A percentile compares a stretch with the other conserved stretches of the same genome.
phyloP scores from a whole-genome alignment of 1,140 invertebrate genomes.

The Diabrotica undecimpunctata region DNA sequence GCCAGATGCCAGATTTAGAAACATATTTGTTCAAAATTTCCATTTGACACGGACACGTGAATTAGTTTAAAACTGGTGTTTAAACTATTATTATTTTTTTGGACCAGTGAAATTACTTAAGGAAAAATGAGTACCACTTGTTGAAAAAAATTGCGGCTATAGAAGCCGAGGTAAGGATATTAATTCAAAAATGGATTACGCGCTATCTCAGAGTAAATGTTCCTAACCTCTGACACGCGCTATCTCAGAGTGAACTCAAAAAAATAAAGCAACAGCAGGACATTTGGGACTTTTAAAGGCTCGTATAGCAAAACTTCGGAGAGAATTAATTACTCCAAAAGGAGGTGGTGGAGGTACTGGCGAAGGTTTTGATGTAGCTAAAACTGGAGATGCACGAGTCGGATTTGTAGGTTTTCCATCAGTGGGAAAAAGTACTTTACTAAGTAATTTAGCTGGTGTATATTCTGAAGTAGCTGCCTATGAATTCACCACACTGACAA shows the following conservation, averaged over 20 bases:
- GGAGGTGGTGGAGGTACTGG: conserved; percentile 82
- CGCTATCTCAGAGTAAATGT: too few species aligned
- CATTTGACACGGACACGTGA: neutral
- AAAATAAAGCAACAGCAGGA: conserved; percentile 97
- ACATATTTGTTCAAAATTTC: neutral
- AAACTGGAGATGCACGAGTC: conserved; percentile 98
- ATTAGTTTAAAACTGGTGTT: neutral
- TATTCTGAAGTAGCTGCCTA: conserved; percentile 99
- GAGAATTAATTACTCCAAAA: conserved; percentile 98
- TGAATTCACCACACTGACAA: conserved; percentile 99
- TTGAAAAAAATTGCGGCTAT: conserved; percentile 97
- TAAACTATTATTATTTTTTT: neutral
- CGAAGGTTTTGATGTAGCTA: conserved; percentile 98
- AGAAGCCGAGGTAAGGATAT: conserved; percentile 83
- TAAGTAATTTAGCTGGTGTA: conserved; percentile 96
- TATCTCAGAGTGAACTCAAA: conserved; percentile 99
- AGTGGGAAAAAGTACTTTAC: conserved; percentile 96
- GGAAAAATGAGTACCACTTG: conserved; percentile 80
- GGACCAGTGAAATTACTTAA: neutral
- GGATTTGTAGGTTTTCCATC: conserved; percentile 99
- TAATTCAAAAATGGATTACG: conserved; percentile 13
- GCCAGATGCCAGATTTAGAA: neutral
- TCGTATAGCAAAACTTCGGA: conserved; percentile 89
- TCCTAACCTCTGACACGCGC: conserved; percentile 37
- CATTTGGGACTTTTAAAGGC: conserved; percentile 98